Conservation (phyloP, 2,113 vertebrate genomes). For the Taurulus bubalis region DNA sequence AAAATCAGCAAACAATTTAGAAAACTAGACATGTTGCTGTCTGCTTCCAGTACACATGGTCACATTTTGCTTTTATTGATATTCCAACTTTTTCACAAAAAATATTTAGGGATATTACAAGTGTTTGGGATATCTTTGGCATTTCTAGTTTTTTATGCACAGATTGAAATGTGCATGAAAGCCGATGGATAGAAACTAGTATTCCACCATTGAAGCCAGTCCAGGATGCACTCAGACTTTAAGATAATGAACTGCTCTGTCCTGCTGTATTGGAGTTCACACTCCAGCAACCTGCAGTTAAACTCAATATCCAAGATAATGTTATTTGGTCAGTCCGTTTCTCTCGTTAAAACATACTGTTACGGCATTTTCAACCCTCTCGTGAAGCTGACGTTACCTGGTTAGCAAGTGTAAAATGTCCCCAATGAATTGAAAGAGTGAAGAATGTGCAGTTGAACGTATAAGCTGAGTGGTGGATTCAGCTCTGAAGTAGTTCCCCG, state of each 20-base stretch:
- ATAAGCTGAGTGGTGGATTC: slow-evolving; percentile 1
- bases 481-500: background rate
- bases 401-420: slow-evolving; percentile 9
- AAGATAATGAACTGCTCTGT: background rate
- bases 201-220: background rate
- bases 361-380: background rate
- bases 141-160: too few relatives aligned
- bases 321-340: background rate
- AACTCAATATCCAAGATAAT: background rate
- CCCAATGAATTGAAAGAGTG: slow-evolving; percentile 5
- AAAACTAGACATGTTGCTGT: too few relatives aligned
- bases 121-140: too few relatives aligned
- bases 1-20: too few relatives aligned
- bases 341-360: background rate
- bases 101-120: too few relatives aligned
- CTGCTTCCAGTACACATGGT: too few relatives aligned
- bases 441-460: background rate
- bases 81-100: too few relatives aligned
- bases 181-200: too few relatives aligned
- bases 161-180: background rate
- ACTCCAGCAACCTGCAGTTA: background rate
- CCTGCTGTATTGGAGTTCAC: background rate
- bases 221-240: background rate
- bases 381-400: background rate
- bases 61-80: too few relatives aligned